Conservation (phyloP, 1,140 invertebrate species). For the Limonius californicus region DNA sequence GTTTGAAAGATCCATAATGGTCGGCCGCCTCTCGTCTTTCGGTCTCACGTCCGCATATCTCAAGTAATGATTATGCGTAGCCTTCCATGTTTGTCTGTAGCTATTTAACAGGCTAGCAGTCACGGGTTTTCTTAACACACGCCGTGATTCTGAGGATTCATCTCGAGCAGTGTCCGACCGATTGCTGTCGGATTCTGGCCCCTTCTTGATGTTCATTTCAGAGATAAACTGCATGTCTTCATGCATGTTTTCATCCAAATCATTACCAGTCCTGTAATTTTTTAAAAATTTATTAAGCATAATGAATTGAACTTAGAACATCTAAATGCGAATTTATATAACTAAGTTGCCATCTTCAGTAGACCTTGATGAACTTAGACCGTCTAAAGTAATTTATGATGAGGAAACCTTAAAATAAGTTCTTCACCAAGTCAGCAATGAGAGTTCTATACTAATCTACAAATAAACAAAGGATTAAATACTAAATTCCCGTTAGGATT, state of each 20-base stretch:
- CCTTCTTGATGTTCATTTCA: constrained; percentile 48
- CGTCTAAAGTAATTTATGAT: background rate
- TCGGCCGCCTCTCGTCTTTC: constrained; percentile 76
- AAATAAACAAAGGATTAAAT: no score
- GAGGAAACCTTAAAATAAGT: no score
- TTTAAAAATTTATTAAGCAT: constrained; percentile 26
- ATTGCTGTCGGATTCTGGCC: constrained; percentile 43
- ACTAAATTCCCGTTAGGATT: no score
- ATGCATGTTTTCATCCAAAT: constrained; percentile 58
- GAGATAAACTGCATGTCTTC: constrained; percentile 68
- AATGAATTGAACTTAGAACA: no score
- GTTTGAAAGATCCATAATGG: constrained; percentile 84
- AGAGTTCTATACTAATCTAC: no score
- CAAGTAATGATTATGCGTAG: constrained; percentile 75
- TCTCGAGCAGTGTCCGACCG: constrained; percentile 40
- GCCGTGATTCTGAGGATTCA: constrained; percentile 25
- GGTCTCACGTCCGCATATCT: constrained; percentile 84
- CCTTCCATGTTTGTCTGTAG: constrained; percentile 54
- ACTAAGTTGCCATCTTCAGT: no score
- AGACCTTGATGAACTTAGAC: no score
- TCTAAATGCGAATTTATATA: no score
- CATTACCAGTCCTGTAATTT: constrained; percentile 57
- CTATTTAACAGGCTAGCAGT: constrained; percentile 48
- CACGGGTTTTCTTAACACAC: constrained; percentile 44
- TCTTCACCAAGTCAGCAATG: no score